Conservation (phyloP, 1,140 invertebrate species). For the Drosophila pallidifrons region DNA sequence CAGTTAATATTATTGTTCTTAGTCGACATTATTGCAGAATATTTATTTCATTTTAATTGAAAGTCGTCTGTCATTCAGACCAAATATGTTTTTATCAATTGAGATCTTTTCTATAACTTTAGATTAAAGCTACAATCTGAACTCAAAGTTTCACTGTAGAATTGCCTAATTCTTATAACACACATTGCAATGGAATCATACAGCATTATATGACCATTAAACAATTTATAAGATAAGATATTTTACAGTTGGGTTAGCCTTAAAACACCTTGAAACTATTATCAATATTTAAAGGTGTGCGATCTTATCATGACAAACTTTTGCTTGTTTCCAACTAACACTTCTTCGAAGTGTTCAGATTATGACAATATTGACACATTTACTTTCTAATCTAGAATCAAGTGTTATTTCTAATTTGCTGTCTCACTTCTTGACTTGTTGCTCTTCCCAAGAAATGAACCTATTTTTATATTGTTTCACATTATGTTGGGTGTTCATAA, state of each 20-base stretch:
- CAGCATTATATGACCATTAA: constrained; percentile 11
- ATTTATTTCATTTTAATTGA: constrained; percentile 76
- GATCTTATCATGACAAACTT: too few species aligned
- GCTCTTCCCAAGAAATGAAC: constrained; percentile 2
- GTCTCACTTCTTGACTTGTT: constrained; percentile 10
- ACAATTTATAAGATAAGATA: constrained; percentile 7
- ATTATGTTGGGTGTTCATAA: constrained; percentile 72
- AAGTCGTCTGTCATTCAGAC: too few species aligned
- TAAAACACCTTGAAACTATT: too few species aligned
- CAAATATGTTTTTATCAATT: too few species aligned
- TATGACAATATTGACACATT: constrained; percentile 7
- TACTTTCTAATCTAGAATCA: constrained; percentile 18
- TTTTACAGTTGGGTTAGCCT: too few species aligned
- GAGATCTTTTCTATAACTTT: too few species aligned
- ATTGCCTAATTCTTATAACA: background rate
- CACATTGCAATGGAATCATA: background rate
- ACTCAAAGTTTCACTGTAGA: too few species aligned
- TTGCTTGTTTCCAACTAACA: background rate
- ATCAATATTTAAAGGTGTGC: too few species aligned
- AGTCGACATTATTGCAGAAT: constrained; percentile 63
- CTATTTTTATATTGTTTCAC: constrained; percentile 49
- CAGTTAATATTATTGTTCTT: background rate
- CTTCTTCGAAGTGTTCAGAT: constrained; percentile 49
- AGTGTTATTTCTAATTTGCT: constrained; percentile 11
- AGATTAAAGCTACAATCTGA: too few species aligned